These are phyloP conservation scores for Zootoca vivipara DNA, from an alignment of 2,113 vertebrate genomes.

Conservation along the genomic window DNA sequence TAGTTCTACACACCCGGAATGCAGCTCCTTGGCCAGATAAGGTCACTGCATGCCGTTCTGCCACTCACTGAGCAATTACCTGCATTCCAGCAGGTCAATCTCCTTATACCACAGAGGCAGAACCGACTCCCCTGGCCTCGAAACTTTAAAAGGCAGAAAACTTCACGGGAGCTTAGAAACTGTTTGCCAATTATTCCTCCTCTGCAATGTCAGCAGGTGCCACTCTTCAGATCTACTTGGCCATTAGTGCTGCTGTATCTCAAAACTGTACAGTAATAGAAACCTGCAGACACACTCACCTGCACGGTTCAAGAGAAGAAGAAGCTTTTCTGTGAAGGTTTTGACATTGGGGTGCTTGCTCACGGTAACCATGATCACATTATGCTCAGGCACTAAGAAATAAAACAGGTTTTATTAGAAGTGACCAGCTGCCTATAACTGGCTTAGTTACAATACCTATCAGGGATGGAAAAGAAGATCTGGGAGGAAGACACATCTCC, in stretches of 20 bases:
- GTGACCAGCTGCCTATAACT: constrained; percentile 13
- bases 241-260: background rate
- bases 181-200: background rate
- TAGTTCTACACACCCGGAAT: background rate
- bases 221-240: fast-evolving
- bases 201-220: background rate
- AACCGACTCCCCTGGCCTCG: background rate
- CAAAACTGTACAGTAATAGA: fast-evolving
- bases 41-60: no score
- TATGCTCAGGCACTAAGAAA: constrained; percentile 86
- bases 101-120: background rate
- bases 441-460: background rate
- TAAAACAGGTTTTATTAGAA: constrained; percentile 11
- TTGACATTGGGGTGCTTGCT: constrained; percentile 90
- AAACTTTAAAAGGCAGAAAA: constrained; percentile 13
- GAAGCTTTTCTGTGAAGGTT: constrained; percentile 91
- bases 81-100: background rate
- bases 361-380: constrained; percentile 91
- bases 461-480: background rate
- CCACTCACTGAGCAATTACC: background rate
- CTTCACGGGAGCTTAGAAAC: background rate
- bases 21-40: background rate
- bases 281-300: constrained; percentile 73
- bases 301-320: constrained; percentile 93
- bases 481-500: no score